phyloP scores from a whole-genome alignment of 2,113 vertebrate species.

The Himantopus leucocephalus region DNA sequence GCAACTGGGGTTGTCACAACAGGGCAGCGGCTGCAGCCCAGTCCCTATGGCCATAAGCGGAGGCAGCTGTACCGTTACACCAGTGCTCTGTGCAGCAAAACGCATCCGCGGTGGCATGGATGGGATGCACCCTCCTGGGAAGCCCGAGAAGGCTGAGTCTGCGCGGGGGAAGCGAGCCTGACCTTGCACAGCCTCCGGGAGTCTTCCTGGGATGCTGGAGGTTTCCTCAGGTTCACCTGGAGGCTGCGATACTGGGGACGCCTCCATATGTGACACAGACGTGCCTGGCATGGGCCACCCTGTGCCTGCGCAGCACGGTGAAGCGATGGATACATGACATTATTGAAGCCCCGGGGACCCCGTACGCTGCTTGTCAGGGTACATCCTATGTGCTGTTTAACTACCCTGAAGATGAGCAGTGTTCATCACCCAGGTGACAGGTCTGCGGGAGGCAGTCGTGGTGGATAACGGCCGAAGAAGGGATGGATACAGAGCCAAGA shows the following conservation, averaged over 20 bases:
- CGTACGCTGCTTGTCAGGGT: rapidly evolving
- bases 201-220: not conserved
- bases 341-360: not conserved
- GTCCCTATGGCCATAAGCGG: not conserved
- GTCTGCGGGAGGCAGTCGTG: not conserved
- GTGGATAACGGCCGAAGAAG: not conserved
- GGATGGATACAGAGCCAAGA: not conserved
- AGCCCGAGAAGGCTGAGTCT: not conserved
- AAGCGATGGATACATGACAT: not conserved
- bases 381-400: rapidly evolving
- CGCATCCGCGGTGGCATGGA: rapidly evolving
- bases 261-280: not conserved
- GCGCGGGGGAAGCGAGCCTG: not conserved
- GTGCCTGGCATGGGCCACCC: not conserved
- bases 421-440: not conserved
- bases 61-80: not conserved
- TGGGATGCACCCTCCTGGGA: not conserved
- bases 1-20: not conserved
- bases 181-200: not conserved
- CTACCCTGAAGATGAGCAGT: not conserved
- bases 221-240: not conserved
- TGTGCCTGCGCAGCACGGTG: not conserved
- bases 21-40: not conserved
- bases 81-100: not conserved
- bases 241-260: rapidly evolving